Percentiles rank a stretch among this genome's conserved stretches.
These are phyloP conservation scores for Leptestheria dahalacensis DNA, from an alignment of 1,140 invertebrate genomes.

Conservation along the genomic window DNA sequence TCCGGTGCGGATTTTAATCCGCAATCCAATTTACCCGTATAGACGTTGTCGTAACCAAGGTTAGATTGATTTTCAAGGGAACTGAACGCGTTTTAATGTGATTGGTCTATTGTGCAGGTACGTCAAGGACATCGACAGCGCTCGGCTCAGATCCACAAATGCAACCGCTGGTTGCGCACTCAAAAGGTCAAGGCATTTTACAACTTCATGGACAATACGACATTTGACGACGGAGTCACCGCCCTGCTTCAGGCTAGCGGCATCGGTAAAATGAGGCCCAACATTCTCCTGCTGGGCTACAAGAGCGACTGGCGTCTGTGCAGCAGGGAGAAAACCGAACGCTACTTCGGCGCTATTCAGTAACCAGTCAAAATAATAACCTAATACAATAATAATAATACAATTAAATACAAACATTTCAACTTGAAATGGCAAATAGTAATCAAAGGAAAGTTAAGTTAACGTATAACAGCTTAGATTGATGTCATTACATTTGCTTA, in stretches of 20 bases:
- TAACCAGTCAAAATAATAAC: conserved; percentile 20
- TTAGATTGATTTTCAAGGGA: too few relatives aligned
- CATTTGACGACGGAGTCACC: conserved; percentile 29
- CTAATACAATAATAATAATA: too few relatives aligned
- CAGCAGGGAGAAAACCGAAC: conserved; percentile 24
- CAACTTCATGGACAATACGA: conserved; percentile 28
- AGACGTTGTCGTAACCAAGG: too few relatives aligned
- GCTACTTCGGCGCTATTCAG: conserved; percentile 34
- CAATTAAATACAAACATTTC: too few relatives aligned
- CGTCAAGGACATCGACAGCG: conserved; percentile 27
- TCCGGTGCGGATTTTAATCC: too few relatives aligned
- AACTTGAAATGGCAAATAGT: background rate
- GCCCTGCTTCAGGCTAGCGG: conserved; percentile 36
- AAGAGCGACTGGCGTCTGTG: conserved; percentile 30
- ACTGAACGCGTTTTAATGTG: background rate
- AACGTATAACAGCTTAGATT: background rate
- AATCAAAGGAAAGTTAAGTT: background rate
- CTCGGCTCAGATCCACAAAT: conserved; percentile 31
- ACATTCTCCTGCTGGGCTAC: conserved; percentile 62
- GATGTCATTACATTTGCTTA: background rate
- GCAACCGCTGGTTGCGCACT: conserved; percentile 31
- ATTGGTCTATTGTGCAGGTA: conserved; percentile 20
- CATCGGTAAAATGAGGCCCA: conserved; percentile 75
- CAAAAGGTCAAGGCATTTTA: conserved; percentile 37
- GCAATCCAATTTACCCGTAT: too few relatives aligned